These are phyloP conservation scores for Diabrotica balteata DNA, from an alignment of 2,888 invertebrate genomes.

Conservation along the genomic window DNA sequence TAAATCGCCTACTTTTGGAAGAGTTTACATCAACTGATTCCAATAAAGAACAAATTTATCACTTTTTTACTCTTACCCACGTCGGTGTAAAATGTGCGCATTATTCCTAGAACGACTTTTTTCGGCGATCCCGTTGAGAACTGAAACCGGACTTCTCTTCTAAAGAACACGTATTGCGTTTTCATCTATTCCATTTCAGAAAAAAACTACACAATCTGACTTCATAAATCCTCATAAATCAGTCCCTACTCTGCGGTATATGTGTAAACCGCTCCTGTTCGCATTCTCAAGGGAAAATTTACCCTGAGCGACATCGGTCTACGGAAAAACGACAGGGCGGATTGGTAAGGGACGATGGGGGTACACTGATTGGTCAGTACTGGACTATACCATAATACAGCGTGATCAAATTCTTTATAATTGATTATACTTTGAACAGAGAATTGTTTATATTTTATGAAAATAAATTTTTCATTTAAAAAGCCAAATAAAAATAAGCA, in stretches of 20 bases:
- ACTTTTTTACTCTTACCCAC: background rate
- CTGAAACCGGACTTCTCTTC: background rate
- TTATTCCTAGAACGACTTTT: slow-evolving; percentile 7
- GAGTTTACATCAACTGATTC: background rate
- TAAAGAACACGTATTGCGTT: slow-evolving; percentile 22
- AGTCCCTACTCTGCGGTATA: slow-evolving; percentile 29
- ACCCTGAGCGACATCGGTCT: slow-evolving; percentile 27
- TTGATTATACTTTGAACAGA: too few species aligned
- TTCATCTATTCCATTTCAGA: slow-evolving; percentile 26
- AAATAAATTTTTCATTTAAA: too few species aligned
- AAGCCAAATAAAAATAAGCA: too few species aligned
- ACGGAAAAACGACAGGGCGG: slow-evolving; percentile 17
- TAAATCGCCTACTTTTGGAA: too few species aligned
- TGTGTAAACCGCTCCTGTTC: slow-evolving; percentile 31
- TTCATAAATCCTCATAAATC: slow-evolving; percentile 33
- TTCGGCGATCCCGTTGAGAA: background rate
- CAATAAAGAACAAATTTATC: background rate
- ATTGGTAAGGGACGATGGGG: background rate
- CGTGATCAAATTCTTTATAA: too few species aligned
- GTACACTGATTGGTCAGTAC: background rate
- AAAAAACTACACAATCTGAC: slow-evolving; percentile 31
- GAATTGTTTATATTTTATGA: too few species aligned
- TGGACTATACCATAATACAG: too few species aligned
- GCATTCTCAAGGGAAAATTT: slow-evolving; percentile 29
- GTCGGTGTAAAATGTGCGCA: slow-evolving; percentile 2